Conservation (phyloP, 2,888 invertebrate genomes). For the Chymomyza caudatula region DNA sequence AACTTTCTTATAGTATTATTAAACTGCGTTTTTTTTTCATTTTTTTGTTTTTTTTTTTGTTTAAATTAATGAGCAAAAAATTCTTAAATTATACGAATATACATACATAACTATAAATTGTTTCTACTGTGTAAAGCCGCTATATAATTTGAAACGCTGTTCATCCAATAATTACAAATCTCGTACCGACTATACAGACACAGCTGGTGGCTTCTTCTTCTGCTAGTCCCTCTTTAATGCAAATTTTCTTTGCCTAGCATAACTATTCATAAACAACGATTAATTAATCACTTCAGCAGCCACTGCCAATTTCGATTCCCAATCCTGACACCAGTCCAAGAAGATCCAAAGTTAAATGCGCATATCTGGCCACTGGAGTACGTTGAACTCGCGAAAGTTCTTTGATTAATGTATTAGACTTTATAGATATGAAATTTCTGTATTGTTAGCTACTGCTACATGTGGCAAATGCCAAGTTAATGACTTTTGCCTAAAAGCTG, state of each 20-base stretch:
- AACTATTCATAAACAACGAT: constrained; percentile 8
- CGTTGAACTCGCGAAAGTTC: constrained; percentile 57
- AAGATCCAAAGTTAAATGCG: constrained; percentile 8
- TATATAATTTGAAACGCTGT: not conserved
- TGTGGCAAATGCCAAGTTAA: not conserved
- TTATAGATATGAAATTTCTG: constrained; percentile 33
- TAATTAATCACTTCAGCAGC: constrained; percentile 52
- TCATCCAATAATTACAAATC: constrained; percentile 15
- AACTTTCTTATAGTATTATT: constrained; percentile 65
- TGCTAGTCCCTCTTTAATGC: constrained; percentile 46
- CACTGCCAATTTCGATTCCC: not conserved
- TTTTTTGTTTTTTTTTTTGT: not conserved
- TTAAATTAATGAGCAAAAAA: constrained; percentile 60
- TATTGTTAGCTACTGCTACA: not conserved
- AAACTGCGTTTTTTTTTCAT: constrained; percentile 28
- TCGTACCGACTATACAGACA: not conserved
- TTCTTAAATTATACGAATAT: constrained; percentile 18
- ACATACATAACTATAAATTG: constrained; percentile 4
- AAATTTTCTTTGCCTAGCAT: constrained; percentile 34
- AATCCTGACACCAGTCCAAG: not conserved
- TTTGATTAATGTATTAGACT: constrained; percentile 41
- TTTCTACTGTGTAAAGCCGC: constrained; percentile 6
- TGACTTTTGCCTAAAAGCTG: not conserved
- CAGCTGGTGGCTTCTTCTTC: not conserved
- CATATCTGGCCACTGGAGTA: constrained; percentile 16